Conservation (phyloP, 2,888 invertebrate genomes). For the Toxonevra muliebris region DNA sequence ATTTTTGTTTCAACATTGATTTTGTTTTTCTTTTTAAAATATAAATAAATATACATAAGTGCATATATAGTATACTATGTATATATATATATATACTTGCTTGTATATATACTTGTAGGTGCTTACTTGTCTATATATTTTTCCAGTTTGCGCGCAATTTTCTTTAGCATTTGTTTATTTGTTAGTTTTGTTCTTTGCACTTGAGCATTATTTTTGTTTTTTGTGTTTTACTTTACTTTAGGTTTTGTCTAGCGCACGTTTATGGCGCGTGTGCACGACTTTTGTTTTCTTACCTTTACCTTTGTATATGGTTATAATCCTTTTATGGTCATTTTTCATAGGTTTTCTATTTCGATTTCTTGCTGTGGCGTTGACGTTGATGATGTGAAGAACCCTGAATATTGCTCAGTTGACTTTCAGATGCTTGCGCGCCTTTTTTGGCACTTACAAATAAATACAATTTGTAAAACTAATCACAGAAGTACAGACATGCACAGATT, state of each 20-base stretch:
- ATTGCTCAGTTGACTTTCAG: no score
- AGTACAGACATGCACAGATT: no score
- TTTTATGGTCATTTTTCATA: background rate
- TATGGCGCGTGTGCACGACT: constrained; percentile 33
- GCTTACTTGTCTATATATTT: background rate
- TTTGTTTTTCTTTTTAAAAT: background rate
- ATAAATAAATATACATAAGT: no score
- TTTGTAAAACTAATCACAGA: no score
- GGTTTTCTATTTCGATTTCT: no score
- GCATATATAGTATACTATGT: no score
- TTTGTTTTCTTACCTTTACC: background rate
- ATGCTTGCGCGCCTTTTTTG: no score
- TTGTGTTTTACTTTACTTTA: constrained; percentile 3
- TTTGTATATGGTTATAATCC: background rate
- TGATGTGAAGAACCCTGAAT: no score
- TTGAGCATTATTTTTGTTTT: constrained; percentile 3
- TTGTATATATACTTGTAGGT: no score
- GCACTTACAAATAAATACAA: no score
- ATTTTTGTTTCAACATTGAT: background rate
- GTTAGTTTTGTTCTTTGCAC: constrained; percentile 5
- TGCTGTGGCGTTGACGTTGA: no score
- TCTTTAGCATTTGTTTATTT: constrained; percentile 17
- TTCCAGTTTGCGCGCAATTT: constrained; percentile 41
- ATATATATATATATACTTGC: no score
- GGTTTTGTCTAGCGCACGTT: constrained; percentile 21